Conservation (phyloP, 2,113 vertebrate species). For the Muscicapa adusta region DNA sequence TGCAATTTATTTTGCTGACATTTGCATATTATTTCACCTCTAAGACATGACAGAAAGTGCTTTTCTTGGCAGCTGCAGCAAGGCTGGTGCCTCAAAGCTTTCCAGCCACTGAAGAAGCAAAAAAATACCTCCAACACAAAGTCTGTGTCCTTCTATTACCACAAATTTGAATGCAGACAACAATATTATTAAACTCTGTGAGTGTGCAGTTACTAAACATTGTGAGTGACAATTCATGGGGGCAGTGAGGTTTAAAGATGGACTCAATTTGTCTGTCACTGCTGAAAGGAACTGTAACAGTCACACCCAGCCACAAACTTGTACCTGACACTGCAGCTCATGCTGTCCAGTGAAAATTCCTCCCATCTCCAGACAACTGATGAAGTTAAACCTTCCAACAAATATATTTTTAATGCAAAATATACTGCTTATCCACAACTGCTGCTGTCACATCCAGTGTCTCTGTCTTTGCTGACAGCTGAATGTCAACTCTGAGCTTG, state of each 20-base stretch:
- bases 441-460: neutral
- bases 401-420: neutral
- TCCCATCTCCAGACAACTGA: neutral
- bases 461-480: neutral
- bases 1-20: neutral
- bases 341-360: neutral
- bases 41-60: neutral
- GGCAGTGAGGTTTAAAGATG: neutral
- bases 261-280: neutral
- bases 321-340: rapidly evolving
- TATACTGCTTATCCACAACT: neutral
- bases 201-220: neutral
- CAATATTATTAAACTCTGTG: neutral
- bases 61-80: neutral
- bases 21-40: neutral
- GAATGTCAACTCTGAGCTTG: neutral
- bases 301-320: neutral
- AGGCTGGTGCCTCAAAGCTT: neutral
- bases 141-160: neutral
- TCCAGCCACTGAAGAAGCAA: neutral
- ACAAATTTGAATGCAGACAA: neutral
- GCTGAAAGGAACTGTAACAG: neutral
- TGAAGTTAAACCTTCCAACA: neutral
- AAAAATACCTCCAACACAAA: neutral
- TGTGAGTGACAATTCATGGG: neutral